Evolutionary conservation across 2,113 vertebrate species (phyloP), one percentile per base, ranked within the genome.

Genomic region (Cryptotis parvus): DNA sequence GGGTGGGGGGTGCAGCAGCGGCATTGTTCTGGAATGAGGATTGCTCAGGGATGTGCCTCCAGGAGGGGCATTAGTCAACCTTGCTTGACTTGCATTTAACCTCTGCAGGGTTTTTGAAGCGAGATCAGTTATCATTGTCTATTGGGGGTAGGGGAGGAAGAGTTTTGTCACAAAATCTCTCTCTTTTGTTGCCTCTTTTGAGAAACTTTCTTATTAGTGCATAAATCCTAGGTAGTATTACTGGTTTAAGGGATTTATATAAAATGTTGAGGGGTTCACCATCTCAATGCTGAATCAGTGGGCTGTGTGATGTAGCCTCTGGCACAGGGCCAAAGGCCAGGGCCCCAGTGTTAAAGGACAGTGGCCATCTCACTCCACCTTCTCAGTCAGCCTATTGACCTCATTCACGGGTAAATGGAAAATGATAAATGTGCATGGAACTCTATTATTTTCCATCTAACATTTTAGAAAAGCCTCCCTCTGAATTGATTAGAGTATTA

Each of bases 401-500:
- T 81, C 73, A 39, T 43, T 91, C 37, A 27, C 35, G 9, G 55
- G 58, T 55, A 31, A 84, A 74, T 91, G 74, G 65, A 63, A 89
- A 89, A 91, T 66, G 75, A 84, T 75, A 70, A 93, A 89, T 74
- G 27, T 29, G 9, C 4, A 0, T 26, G 3, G 35, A 29, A 31
- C 35, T 79, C 69, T 87, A 35, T 65, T 69, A 43, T 77, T 84
- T 91, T 72, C 78, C 52, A 22, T 81, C n/a, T 87, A 74, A 72
- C 66, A 72, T 83, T 63, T 70, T 87, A 83, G 75, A 75, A 88
- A 85, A 85, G 24, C 14, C 35, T 87, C 39, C 26, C 74, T 72
- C 12, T 45, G 49, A 91, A 43, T 87, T 86, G 70, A 76, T 86
- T 85, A 66, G 87, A 89, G n/a, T 92, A 83, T 92, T 63, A 79